Conservation (phyloP, 2,888 invertebrate genomes). For the Drosophila sordidapex region DNA sequence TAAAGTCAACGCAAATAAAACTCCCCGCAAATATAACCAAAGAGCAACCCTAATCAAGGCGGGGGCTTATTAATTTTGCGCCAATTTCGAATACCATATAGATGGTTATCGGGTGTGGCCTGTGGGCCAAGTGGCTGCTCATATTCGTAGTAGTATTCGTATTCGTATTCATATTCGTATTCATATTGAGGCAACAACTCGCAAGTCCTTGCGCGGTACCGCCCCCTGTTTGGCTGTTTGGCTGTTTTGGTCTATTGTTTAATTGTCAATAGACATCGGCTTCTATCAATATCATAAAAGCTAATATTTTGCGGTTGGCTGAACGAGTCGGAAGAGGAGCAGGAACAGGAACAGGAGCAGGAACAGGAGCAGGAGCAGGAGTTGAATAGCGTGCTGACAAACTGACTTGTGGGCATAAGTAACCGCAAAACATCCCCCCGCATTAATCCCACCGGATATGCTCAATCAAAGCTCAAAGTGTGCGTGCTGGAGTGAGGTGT, state of each 20-base stretch:
- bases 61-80: conserved; percentile 65
- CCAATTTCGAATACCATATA: conserved; percentile 36
- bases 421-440: conserved; percentile 68
- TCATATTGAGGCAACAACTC: conserved; percentile 54
- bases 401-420: conserved; percentile 61
- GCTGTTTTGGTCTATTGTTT: conserved; percentile 69
- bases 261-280: conserved; percentile 84
- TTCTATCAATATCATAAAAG: conserved; percentile 83
- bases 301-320: conserved; percentile 83
- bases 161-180: conserved; percentile 20
- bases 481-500: conserved; percentile 63
- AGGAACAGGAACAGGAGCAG: neutral
- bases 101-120: conserved; percentile 54
- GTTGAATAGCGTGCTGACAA: conserved; percentile 28
- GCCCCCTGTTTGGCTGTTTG: conserved; percentile 30
- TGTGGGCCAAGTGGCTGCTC: conserved; percentile 20
- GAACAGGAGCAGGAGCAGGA: neutral
- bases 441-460: conserved; percentile 84
- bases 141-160: conserved; percentile 4
- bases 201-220: conserved; percentile 47
- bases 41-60: conserved; percentile 13
- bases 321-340: conserved; percentile 43
- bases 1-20: conserved; percentile 71
- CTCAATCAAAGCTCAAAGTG: conserved; percentile 83
- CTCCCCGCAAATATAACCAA: conserved; percentile 17